phyloP scores from a whole-genome alignment of 1,140 invertebrate genomes.

The Sinella curviseta region DNA sequence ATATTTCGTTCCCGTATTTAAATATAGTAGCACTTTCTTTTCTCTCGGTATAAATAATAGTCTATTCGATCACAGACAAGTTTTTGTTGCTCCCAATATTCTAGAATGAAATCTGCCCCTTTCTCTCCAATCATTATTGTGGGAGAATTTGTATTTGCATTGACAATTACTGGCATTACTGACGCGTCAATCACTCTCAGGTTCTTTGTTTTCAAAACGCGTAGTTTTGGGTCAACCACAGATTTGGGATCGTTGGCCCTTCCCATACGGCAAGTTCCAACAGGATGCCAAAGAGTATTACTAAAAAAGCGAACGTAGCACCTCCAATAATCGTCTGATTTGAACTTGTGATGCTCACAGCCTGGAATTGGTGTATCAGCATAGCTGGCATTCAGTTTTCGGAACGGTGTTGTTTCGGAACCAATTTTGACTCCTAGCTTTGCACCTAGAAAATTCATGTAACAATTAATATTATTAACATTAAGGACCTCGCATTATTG shows the following conservation, averaged over 20 bases:
- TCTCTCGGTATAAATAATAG: constrained; percentile 4
- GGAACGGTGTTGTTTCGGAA: constrained; percentile 22
- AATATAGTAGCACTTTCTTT: neutral
- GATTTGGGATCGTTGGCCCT: constrained; percentile 61
- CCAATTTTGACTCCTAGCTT: constrained; percentile 13
- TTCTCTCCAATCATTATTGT: constrained; percentile 14
- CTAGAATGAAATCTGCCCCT: constrained; percentile 13
- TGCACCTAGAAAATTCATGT: neutral
- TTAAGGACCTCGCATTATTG: neutral
- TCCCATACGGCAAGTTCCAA: constrained; percentile 73
- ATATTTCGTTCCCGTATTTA: no score
- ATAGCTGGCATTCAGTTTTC: constrained; percentile 48
- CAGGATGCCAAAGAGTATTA: constrained; percentile 72
- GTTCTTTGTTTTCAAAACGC: constrained; percentile 23
- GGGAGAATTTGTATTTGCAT: constrained; percentile 36
- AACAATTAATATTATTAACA: no score
- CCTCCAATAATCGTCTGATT: constrained; percentile 76
- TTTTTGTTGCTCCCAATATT: neutral
- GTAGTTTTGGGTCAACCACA: constrained; percentile 67
- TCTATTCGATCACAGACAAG: constrained; percentile 19
- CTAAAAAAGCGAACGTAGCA: constrained; percentile 82
- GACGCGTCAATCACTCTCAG: constrained; percentile 60
- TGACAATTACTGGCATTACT: constrained; percentile 61
- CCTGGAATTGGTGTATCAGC: constrained; percentile 68
- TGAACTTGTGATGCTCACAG: constrained; percentile 70